Evolutionary conservation across 2,113 vertebrate species (phyloP), one percentile per base, ranked within the genome.

Genomic region (Thalassarche chlororhynchos): DNA sequence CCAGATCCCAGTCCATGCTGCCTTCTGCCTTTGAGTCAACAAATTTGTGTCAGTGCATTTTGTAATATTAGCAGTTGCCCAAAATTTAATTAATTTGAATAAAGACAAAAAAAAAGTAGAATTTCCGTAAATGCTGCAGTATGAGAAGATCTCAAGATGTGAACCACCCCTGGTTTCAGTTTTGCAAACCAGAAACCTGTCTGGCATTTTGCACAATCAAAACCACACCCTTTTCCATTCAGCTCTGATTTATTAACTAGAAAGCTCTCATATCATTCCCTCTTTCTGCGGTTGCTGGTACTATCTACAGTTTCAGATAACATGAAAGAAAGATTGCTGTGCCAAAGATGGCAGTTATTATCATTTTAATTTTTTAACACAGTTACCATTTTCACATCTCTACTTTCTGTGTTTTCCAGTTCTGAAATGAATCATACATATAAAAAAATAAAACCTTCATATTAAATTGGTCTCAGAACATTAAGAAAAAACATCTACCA

Each of bases 111-210:
- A 76, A 57, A 19, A 3, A 70, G 23, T 8, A 58, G 28, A 7
- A 80, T 75, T 93, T 93, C 54, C 5, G 1, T 71, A 79, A 85
- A 84, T 66, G 17, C 29, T 81, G 32, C 38, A 70, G 12, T 38
- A 69, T 49, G n/a, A 88, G 70, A 94, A 76, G 84, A 14, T 49
- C 55, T 5, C 44, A 87, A 61, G 69, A 46, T 36, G 10, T 49
- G 69, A 94, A 58, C 34, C 25, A 66, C 5, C 44, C 24, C 47
- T 38, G 8, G 69, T 91, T 87, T 82, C 62, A 87, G 55, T 66
- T 80, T 93, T 89, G 75, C 81, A 93, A 94, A 80, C 47, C 61
- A 93, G 87, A 92, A 91, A 95, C 62, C 65, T 42, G 8, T 23
- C 44, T 79, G 77, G 38, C 9, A 38, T 89, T 93, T 91, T 89